These are phyloP conservation scores for Symphodus melops DNA, from an alignment of 2,113 vertebrate genomes.

Conservation along the genomic window DNA sequence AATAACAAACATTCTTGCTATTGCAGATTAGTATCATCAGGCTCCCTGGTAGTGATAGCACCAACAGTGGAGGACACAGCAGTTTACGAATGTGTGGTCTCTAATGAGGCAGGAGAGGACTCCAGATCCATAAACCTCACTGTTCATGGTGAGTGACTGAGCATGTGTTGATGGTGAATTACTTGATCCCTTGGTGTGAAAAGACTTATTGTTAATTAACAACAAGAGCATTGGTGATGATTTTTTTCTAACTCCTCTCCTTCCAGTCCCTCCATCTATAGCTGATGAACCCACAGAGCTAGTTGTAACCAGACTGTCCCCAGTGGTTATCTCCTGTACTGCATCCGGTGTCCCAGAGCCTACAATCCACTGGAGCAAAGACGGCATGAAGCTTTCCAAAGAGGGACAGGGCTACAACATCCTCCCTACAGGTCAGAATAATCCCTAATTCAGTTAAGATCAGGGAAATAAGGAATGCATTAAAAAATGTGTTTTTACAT, in stretches of 20 bases:
- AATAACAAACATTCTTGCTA: background rate
- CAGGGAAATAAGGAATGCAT: too few relatives aligned
- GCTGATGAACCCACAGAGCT: slow-evolving; percentile 93
- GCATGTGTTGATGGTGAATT: background rate
- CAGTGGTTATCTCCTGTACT: slow-evolving; percentile 89
- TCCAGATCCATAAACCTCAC: slow-evolving; percentile 84
- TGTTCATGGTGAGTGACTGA: slow-evolving; percentile 87
- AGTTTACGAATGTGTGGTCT: slow-evolving; percentile 89
- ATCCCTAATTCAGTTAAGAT: too few relatives aligned
- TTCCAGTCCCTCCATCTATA: slow-evolving; percentile 93
- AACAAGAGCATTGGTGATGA: background rate
- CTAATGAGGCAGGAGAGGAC: slow-evolving; percentile 91
- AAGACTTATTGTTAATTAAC: background rate
- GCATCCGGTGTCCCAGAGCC: slow-evolving; percentile 91
- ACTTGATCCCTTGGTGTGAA: background rate
- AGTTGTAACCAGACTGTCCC: slow-evolving; percentile 87
- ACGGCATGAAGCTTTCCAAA: slow-evolving; percentile 84
- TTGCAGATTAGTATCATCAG: slow-evolving; percentile 91
- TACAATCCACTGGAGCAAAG: slow-evolving; percentile 91
- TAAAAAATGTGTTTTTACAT: too few relatives aligned
- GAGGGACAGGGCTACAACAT: slow-evolving; percentile 87
- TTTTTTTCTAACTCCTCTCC: background rate
- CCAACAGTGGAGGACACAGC: slow-evolving; percentile 94
- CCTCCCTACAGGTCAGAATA: slow-evolving; percentile 87
- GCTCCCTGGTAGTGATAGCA: slow-evolving; percentile 93